These are phyloP conservation scores for Isoperla grammatica DNA, from an alignment of 2,888 invertebrate genomes.

Conservation along the genomic window DNA sequence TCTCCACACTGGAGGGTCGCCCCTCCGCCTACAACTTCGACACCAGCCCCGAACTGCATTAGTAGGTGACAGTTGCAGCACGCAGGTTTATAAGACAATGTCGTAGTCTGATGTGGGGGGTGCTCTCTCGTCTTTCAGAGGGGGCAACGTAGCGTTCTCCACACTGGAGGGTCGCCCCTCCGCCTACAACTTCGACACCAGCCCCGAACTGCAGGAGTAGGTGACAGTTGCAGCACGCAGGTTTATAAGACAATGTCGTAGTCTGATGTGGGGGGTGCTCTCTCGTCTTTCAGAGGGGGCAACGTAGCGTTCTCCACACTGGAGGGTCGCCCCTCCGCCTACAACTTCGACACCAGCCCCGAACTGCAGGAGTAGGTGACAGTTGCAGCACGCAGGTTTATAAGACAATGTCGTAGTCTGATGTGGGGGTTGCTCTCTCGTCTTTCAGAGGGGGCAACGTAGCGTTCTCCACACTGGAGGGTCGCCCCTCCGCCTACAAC, in stretches of 20 bases:
- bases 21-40: constrained; percentile 92
- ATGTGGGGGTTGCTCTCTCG: too few species aligned
- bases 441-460: constrained; percentile 87
- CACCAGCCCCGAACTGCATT: constrained; percentile 77
- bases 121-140: constrained; percentile 83
- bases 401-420: too few species aligned
- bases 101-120: too few species aligned
- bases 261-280: too few species aligned
- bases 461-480: constrained; percentile 91
- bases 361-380: constrained; percentile 96
- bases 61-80: constrained; percentile 99
- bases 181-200: constrained; percentile 86
- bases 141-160: constrained; percentile 92
- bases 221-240: too few species aligned
- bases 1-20: constrained; percentile 89
- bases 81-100: too few species aligned
- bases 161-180: constrained; percentile 93
- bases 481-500: constrained; percentile 84
- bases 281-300: constrained; percentile 85
- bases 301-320: constrained; percentile 93
- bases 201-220: constrained; percentile 87
- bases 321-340: constrained; percentile 90
- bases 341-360: constrained; percentile 82
- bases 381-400: too few species aligned
- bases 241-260: too few species aligned